Evolutionary conservation across 2,888 invertebrate species (phyloP), one percentile per base, ranked within the genome.

Genomic region (Odontocerum albicorne): DNA sequence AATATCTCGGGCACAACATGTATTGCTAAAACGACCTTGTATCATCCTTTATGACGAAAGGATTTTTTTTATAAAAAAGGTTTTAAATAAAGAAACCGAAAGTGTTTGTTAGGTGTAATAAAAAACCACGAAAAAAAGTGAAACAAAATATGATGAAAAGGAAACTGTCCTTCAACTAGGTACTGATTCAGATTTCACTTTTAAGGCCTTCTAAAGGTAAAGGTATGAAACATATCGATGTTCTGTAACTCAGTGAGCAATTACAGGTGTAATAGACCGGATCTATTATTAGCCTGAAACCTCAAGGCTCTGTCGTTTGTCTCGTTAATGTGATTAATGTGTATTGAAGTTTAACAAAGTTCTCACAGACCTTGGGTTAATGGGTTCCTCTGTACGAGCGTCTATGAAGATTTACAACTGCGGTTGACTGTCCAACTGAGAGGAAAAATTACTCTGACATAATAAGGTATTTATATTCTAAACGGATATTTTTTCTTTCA

Each of bases 51-150:
- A n/a, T n/a, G n/a, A n/a, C n/a, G n/a, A n/a, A n/a, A n/a, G n/a
- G n/a, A n/a, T n/a, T n/a, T n/a, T n/a, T n/a, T n/a, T n/a, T n/a
- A n/a, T n/a, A n/a, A n/a, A n/a, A n/a, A 12, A 22, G 10, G 31
- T 16, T 46, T 50, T 42, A 27, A 45, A 57, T 54, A 54, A 49
- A 43, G 60, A 60, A 57, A 60, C 54, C 49, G 60, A 60, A 55
- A 60, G 60, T 60, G 32, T 42, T 27, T 27, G 13, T 22, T 17
- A n/a, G 8, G 19, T 49, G 35, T 7, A 17, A 35, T 43, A 45
- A 49, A 55, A 20, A 47, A 20, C 16, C 22, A 27, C 36, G 20
- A 44, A 45, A 33, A 42, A 15, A 10, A 20, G 12, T 36, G 8
- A 4, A 7, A 27, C n/a, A n/a, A n/a, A n/a, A n/a, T n/a, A n/a